These are phyloP conservation scores for Neotoxoptera formosana DNA, from an alignment of 1,140 invertebrate species.

Conservation along the genomic window DNA sequence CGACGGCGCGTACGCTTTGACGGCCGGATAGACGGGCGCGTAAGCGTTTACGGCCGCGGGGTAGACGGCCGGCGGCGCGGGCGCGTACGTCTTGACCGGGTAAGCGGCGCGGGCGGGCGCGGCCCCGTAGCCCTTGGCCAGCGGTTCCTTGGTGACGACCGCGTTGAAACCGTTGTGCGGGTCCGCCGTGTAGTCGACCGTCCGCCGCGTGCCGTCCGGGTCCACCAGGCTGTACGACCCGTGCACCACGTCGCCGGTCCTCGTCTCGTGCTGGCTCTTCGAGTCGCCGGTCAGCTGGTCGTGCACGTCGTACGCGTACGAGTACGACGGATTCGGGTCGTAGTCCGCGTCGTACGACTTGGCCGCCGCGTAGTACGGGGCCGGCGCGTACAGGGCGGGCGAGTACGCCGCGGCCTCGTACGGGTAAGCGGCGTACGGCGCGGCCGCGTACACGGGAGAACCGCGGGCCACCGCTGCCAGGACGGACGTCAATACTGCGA, in stretches of 20 bases:
- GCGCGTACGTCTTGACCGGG: slow-evolving; percentile 63
- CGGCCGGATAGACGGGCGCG: slow-evolving; percentile 9
- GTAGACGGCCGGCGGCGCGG: slow-evolving; percentile 32
- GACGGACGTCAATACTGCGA: background rate
- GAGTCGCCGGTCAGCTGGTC: slow-evolving; percentile 74
- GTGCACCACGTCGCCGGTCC: slow-evolving; percentile 72
- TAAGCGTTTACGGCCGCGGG: slow-evolving; percentile 56
- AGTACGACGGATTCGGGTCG: slow-evolving; percentile 64
- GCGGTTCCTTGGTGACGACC: slow-evolving; percentile 61
- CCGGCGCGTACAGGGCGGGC: slow-evolving; percentile 8
- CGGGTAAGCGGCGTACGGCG: background rate
- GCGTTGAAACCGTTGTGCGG: slow-evolving; percentile 60
- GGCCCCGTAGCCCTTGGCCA: slow-evolving; percentile 62
- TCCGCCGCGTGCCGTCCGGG: slow-evolving; percentile 63
- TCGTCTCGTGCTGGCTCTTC: slow-evolving; percentile 73
- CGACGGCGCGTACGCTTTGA: slow-evolving; percentile 9
- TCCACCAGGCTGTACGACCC: slow-evolving; percentile 71
- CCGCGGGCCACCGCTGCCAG: background rate
- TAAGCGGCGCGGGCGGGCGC: slow-evolving; percentile 71
- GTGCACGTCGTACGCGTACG: slow-evolving; percentile 73
- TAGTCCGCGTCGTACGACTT: slow-evolving; percentile 57
- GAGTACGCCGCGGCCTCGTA: slow-evolving; percentile 44
- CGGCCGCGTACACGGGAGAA: slow-evolving; percentile 37
- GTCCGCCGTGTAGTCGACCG: slow-evolving; percentile 61
- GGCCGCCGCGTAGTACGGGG: slow-evolving; percentile 49